Percentiles rank a stretch among this genome's conserved stretches.
These are phyloP conservation scores for Synanthedon myopaeformis DNA, from an alignment of 2,888 invertebrate genomes.

Conservation along the genomic window DNA sequence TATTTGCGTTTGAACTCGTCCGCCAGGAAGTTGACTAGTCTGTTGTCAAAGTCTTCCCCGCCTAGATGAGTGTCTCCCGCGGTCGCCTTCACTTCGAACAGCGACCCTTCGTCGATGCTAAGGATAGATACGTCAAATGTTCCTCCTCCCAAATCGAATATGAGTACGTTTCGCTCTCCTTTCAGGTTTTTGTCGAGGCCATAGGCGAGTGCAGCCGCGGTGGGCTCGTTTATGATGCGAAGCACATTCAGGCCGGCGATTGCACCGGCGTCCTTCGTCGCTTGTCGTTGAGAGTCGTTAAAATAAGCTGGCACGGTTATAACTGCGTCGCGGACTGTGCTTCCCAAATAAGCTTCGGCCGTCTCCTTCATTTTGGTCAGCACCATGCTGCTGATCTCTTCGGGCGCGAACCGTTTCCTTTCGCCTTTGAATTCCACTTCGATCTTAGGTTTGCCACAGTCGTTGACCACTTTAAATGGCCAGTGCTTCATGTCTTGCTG, in stretches of 20 bases:
- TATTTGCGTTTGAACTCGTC: conserved; percentile 74
- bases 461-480: no score
- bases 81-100: no score
- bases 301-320: conserved; percentile 79
- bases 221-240: no score
- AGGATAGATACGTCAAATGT: conserved; percentile 78
- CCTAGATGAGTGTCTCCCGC: no score
- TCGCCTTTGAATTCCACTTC: no score
- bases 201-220: no score
- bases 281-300: conserved; percentile 66
- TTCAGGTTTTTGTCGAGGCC: conserved; percentile 70
- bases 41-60: conserved; percentile 26
- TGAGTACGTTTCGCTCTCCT: conserved; percentile 64
- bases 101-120: conserved; percentile 64
- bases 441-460: no score
- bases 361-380: conserved; percentile 79
- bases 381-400: conserved; percentile 75
- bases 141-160: conserved; percentile 64
- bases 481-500: no score
- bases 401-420: conserved; percentile 60
- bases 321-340: conserved; percentile 73
- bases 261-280: no score
- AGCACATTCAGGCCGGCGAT: no score
- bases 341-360: conserved; percentile 74
- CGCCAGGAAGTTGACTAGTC: conserved; percentile 67